These are phyloP conservation scores for Nesoenas mayeri DNA, from an alignment of 2,113 vertebrate species.

Conservation along the genomic window DNA sequence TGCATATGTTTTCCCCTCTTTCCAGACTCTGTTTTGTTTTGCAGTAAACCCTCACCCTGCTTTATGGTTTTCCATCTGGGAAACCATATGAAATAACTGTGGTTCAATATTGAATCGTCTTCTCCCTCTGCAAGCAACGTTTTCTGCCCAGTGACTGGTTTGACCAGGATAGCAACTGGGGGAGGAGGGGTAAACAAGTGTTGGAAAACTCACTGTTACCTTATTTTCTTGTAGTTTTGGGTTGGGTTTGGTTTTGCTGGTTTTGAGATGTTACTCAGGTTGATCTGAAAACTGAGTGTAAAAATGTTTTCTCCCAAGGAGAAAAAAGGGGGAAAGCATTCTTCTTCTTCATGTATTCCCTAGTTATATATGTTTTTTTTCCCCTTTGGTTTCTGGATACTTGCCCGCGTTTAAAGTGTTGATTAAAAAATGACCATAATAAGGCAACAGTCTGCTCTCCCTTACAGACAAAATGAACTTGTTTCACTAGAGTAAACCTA, in stretches of 20 bases:
- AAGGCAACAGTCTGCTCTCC: background rate
- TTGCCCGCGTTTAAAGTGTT: background rate
- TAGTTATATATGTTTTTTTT: background rate
- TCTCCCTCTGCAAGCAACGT: background rate
- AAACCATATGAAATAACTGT: conserved; percentile 31
- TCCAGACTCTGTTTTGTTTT: conserved; percentile 46
- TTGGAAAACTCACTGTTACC: background rate
- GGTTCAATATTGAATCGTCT: background rate
- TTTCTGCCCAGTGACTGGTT: background rate
- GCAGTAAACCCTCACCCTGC: background rate
- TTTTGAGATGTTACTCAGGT: background rate
- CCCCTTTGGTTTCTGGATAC: background rate
- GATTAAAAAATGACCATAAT: background rate
- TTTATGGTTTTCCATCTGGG: conserved; percentile 48
- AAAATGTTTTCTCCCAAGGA: background rate
- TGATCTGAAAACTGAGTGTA: fast-evolving
- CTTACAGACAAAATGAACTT: background rate
- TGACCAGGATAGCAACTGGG: background rate
- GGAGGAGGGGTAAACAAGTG: background rate
- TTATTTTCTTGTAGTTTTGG: background rate
- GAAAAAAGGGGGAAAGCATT: background rate
- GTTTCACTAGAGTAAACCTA: background rate
- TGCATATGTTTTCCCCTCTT: conserved; percentile 5
- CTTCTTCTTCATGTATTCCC: background rate
- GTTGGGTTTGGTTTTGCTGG: background rate